Percentiles rank a stretch among this genome's conserved stretches.
phyloP scores from a whole-genome alignment of 1,140 invertebrate species.

The Drosophila sp. region DNA sequence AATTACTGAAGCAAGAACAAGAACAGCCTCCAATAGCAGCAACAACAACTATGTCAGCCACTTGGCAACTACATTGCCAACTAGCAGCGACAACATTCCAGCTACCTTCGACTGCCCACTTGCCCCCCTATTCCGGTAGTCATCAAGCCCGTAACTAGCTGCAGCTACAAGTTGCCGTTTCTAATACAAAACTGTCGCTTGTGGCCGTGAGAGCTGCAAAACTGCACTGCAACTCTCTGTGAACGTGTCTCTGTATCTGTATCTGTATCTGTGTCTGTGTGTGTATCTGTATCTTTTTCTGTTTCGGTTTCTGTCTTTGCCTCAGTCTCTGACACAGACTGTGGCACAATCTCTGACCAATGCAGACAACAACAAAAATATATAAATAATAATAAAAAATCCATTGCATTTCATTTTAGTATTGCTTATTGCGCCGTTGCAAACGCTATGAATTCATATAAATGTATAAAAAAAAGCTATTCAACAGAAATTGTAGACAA shows the following conservation, averaged over 20 bases:
- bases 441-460: conserved; percentile 69
- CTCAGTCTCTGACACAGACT: conserved; percentile 8
- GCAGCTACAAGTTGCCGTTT: conserved; percentile 78
- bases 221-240: conserved; percentile 45
- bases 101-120: conserved; percentile 51
- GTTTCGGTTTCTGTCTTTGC: background rate
- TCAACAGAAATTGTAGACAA: conserved; percentile 59
- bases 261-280: conserved; percentile 6
- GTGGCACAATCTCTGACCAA: conserved; percentile 8
- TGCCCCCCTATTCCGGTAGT: conserved; percentile 10
- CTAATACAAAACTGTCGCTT: conserved; percentile 81
- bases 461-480: conserved; percentile 50
- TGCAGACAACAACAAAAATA: conserved; percentile 35
- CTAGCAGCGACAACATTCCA: conserved; percentile 80
- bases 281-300: conserved; percentile 6
- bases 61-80: conserved; percentile 78
- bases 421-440: conserved; percentile 68
- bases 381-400: conserved; percentile 64
- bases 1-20: conserved; percentile 23
- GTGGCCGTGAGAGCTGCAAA: conserved; percentile 72
- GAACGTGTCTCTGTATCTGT: background rate
- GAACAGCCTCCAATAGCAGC: conserved; percentile 16
- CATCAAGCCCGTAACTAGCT: conserved; percentile 69
- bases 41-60: conserved; percentile 78
- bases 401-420: conserved; percentile 68